Percentiles rank a stretch among this genome's conserved stretches.
Conservation (phyloP, 2,797 vertebrate genomes). For the Chloroceryle amazona region DNA sequence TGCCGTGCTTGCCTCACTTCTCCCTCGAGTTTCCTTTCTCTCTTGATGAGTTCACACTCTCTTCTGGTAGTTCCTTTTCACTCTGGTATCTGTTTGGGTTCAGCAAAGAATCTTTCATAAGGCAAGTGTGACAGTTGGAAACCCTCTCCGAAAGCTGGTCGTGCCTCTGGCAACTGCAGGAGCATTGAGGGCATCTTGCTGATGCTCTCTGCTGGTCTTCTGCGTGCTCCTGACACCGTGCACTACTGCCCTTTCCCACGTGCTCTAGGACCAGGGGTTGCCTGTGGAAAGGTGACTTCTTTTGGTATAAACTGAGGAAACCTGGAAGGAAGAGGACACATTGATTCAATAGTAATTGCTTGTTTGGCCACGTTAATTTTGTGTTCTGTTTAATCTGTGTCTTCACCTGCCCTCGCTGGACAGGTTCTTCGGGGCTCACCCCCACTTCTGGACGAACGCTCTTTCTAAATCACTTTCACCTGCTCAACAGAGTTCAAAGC, state of each 20-base stretch:
- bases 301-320: not conserved
- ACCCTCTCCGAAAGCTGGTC: not conserved
- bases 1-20: not conserved
- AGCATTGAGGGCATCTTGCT: fast-evolving
- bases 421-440: not conserved
- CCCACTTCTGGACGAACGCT: not conserved
- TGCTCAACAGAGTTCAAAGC: not conserved
- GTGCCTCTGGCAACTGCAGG: not conserved
- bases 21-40: not conserved
- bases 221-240: fast-evolving
- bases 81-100: not conserved
- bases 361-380: not conserved
- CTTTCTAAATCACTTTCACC: not conserved
- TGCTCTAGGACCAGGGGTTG: not conserved
- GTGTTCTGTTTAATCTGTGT: not conserved
- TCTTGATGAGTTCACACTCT: not conserved
- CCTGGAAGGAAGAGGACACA: not conserved
- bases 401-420: not conserved
- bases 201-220: not conserved
- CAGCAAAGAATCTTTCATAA: not conserved
- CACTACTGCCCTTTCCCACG: fast-evolving
- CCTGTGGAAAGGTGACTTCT: not conserved
- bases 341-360: not conserved
- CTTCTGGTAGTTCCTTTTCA: not conserved
- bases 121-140: fast-evolving